These are phyloP conservation scores for Omphaloscelis lunosa DNA, from an alignment of 2,888 invertebrate genomes.

Conservation along the genomic window DNA sequence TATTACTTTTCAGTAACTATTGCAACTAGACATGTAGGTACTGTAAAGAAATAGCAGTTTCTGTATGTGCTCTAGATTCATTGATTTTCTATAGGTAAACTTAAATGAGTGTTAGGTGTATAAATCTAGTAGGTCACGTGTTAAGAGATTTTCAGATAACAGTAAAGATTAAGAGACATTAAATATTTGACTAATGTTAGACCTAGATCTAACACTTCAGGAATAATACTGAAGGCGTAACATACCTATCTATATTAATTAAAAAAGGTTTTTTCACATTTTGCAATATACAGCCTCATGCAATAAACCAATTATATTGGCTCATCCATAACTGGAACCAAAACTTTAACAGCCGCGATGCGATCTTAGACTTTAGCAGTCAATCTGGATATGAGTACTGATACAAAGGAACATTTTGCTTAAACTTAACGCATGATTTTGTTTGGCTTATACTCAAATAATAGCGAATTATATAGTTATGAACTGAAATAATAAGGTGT, in stretches of 20 bases:
- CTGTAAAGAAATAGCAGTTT: background rate
- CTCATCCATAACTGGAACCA: background rate
- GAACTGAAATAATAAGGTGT: constrained; percentile 15
- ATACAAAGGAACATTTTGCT: background rate
- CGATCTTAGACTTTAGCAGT: background rate
- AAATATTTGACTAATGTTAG: background rate
- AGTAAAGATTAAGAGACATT: background rate
- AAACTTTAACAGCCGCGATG: background rate
- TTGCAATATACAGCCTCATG: background rate
- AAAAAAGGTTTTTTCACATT: background rate
- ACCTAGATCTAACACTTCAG: background rate
- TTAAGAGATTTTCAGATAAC: background rate
- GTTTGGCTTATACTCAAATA: background rate
- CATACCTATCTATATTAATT: background rate
- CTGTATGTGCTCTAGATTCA: constrained; percentile 1
- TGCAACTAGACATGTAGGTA: background rate
- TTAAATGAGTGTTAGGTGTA: background rate
- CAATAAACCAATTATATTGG: background rate
- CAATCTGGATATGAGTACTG: background rate
- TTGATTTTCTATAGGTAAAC: background rate
- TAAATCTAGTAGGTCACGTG: background rate
- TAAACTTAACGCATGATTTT: background rate
- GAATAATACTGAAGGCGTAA: background rate
- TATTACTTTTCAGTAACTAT: constrained; percentile 3
- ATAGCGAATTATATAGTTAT: background rate